Conservation (phyloP, 2,113 vertebrate species). For the Otolemur garnettii region DNA sequence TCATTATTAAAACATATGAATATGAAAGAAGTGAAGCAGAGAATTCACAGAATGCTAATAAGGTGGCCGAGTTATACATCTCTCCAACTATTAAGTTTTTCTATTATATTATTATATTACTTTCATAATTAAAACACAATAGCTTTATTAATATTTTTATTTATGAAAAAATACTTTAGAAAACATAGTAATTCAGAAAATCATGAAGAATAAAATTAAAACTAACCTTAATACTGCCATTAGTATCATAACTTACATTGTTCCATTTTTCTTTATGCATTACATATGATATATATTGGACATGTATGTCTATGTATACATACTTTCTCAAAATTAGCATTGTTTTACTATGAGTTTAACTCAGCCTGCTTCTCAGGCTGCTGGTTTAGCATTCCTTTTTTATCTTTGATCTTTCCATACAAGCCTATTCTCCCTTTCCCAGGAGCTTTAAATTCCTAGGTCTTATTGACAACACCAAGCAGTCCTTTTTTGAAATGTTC, state of each 20-base stretch:
- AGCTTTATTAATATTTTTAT: conserved; percentile 45
- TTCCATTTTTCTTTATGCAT: background rate
- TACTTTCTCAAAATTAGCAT: background rate
- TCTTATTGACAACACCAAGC: background rate
- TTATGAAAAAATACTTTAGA: conserved; percentile 42
- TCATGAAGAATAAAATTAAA: conserved; percentile 34
- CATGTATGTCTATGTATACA: no score
- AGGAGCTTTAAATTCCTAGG: background rate
- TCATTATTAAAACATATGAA: background rate
- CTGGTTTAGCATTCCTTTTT: background rate
- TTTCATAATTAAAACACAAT: conserved; percentile 65
- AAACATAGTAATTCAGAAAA: conserved; percentile 46
- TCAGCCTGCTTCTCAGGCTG: background rate
- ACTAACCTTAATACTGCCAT: background rate
- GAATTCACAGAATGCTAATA: background rate
- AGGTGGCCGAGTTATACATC: background rate
- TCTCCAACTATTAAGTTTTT: conserved; percentile 41
- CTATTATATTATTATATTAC: conserved; percentile 37
- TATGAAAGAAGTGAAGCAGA: background rate
- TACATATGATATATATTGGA: background rate
- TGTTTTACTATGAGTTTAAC: background rate
- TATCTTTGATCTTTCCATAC: background rate
- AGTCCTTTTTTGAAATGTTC: background rate
- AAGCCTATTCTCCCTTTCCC: background rate
- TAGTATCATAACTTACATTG: background rate